A percentile compares a stretch with the other conserved stretches of the same genome.
Conservation (phyloP, 2,888 invertebrate genomes). For the Gisinianus flammeolus region DNA sequence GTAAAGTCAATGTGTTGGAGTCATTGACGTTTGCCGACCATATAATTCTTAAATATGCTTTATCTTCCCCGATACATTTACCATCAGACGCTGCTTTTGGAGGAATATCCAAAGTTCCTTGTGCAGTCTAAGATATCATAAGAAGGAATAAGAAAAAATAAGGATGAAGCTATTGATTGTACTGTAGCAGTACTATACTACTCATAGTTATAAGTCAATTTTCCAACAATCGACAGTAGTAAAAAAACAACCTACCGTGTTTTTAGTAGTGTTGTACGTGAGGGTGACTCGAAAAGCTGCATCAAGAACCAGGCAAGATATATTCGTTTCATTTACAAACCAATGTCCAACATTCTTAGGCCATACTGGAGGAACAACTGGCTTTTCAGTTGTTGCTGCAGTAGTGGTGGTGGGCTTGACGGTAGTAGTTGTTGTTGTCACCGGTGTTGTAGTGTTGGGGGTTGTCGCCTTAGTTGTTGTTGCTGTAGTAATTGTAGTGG, state of each 20-base stretch:
- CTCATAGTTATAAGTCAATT: no score
- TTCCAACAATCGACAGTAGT: no score
- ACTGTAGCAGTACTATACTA: no score
- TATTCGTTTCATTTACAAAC: slow-evolving; percentile 64
- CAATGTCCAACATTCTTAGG: slow-evolving; percentile 64
- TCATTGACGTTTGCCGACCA: neutral
- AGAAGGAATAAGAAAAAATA: no score
- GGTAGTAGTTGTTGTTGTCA: slow-evolving; percentile 60
- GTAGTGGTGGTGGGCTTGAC: slow-evolving; percentile 37
- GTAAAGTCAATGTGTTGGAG: neutral
- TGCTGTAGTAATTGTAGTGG: neutral
- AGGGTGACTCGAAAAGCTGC: slow-evolving; percentile 73
- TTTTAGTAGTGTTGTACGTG: neutral
- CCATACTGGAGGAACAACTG: slow-evolving; percentile 58
- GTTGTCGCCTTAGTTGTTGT: slow-evolving; percentile 59
- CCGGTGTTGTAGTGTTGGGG: slow-evolving; percentile 62
- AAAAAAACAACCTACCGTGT: slow-evolving; percentile 12
- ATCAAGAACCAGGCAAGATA: slow-evolving; percentile 71
- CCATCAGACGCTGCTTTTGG: no score
- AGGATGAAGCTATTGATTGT: no score
- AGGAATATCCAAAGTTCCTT: no score
- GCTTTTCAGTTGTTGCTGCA: slow-evolving; percentile 41
- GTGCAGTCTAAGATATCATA: neutral
- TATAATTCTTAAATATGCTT: no score
- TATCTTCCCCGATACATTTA: no score